A percentile compares a stretch with the other conserved stretches of the same genome.
Conservation (phyloP, 2,797 vertebrate species). For the Sandelia bainsii region DNA sequence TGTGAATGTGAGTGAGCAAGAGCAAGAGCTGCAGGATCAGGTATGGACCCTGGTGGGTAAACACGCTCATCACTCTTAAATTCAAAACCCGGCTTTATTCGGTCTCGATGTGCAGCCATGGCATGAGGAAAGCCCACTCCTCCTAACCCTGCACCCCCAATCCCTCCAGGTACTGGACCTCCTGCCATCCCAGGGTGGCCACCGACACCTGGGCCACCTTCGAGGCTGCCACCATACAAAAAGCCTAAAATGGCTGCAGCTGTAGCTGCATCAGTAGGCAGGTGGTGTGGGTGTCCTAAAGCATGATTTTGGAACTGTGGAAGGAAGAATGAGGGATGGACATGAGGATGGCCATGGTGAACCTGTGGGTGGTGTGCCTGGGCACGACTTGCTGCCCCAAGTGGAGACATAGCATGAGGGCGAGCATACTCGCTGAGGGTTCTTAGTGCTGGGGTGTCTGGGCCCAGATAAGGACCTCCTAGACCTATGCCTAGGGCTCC, state of each 20-base stretch:
- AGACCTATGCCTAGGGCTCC: conserved; percentile 88
- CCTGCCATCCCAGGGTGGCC: conserved; percentile 78
- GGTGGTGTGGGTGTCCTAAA: conserved; percentile 82
- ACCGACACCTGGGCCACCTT: conserved; percentile 86
- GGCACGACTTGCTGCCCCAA: conserved; percentile 89
- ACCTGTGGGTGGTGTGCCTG: conserved; percentile 83
- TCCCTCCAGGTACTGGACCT: conserved; percentile 81
- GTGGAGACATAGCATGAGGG: conserved; percentile 97
- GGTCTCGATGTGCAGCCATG: conserved; percentile 88
- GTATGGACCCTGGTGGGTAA: conserved; percentile 86
- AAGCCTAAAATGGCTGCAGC: conserved; percentile 96
- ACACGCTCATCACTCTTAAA: conserved; percentile 92
- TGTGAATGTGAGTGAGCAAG: conserved; percentile 83
- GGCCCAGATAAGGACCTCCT: conserved; percentile 95
- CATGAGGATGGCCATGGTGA: conserved; percentile 83
- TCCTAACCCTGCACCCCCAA: conserved; percentile 85
- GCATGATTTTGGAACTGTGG: conserved; percentile 86
- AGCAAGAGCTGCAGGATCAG: conserved; percentile 84
- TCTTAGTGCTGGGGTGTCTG: conserved; percentile 95
- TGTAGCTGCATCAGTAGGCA: conserved; percentile 87
- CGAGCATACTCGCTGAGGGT: conserved; percentile 97
- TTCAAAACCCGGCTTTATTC: conserved; percentile 95
- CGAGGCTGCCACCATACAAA: conserved; percentile 92
- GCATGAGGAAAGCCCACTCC: conserved; percentile 89
- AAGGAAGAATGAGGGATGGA: conserved; percentile 87